Conservation (phyloP, 2,113 vertebrate genomes). For the Nothocercus nigrocapillus region DNA sequence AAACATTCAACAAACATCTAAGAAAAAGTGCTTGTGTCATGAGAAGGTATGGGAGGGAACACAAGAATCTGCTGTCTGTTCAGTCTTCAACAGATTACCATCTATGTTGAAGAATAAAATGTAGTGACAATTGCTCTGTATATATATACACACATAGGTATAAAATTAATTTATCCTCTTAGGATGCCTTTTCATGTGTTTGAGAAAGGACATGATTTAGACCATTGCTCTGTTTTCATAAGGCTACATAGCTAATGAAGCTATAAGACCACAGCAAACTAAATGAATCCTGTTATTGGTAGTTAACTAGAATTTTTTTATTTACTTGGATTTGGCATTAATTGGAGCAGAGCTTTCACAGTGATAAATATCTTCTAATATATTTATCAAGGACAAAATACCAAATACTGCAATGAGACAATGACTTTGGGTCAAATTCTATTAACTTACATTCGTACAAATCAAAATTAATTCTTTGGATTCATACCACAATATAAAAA, state of each 20-base stretch:
- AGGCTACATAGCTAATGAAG: neutral
- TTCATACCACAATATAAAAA: neutral
- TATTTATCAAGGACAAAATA: conserved; percentile 3
- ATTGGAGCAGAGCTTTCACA: neutral
- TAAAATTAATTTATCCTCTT: neutral
- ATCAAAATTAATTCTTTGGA: neutral
- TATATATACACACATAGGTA: neutral
- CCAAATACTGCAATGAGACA: neutral
- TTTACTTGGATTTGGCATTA: conserved; percentile 32
- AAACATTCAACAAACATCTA: neutral
- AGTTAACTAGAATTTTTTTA: conserved; percentile 27
- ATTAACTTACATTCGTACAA: neutral
- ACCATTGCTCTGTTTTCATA: neutral
- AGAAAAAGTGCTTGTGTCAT: neutral
- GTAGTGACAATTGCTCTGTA: neutral
- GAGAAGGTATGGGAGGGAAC: neutral
- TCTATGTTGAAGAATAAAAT: neutral
- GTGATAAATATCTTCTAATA: neutral
- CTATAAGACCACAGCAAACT: conserved; percentile 9
- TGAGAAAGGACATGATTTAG: neutral
- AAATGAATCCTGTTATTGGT: conserved; percentile 2
- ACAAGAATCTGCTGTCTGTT: neutral
- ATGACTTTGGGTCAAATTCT: neutral
- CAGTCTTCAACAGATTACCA: neutral
- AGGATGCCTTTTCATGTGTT: neutral